Conservation (phyloP, 2,797 vertebrate species). For the Hipposideros larvatus region DNA sequence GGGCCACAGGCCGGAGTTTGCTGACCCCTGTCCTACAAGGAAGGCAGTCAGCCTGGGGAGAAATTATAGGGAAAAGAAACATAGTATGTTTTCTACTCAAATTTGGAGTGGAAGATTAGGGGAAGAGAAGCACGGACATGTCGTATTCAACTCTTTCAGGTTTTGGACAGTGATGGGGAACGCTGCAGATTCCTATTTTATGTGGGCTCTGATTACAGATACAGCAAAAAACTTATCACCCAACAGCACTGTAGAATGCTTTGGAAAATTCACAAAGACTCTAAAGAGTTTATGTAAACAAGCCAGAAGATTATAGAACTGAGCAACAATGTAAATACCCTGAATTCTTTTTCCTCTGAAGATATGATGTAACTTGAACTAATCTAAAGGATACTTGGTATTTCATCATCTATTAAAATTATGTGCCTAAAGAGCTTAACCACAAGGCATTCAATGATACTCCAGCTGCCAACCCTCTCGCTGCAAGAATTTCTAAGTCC, state of each 20-base stretch:
- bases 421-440: background rate
- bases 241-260: constrained; percentile 16
- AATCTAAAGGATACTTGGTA: constrained; percentile 14
- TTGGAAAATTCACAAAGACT: constrained; percentile 22
- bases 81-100: background rate
- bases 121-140: background rate
- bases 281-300: constrained; percentile 40
- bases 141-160: background rate
- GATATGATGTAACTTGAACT: background rate
- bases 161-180: background rate
- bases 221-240: background rate
- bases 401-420: constrained; percentile 14
- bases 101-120: background rate
- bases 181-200: background rate
- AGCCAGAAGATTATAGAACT: constrained; percentile 34
- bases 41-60: background rate
- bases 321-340: constrained; percentile 15
- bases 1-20: background rate
- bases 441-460: background rate
- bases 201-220: background rate
- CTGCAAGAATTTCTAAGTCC: background rate
- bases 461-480: background rate
- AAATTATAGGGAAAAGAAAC: background rate
- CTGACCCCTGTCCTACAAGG: background rate
- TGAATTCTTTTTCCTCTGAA: constrained; percentile 54